Conservation (phyloP, 2,113 vertebrate genomes). For the Hirundichthys speculiger region DNA sequence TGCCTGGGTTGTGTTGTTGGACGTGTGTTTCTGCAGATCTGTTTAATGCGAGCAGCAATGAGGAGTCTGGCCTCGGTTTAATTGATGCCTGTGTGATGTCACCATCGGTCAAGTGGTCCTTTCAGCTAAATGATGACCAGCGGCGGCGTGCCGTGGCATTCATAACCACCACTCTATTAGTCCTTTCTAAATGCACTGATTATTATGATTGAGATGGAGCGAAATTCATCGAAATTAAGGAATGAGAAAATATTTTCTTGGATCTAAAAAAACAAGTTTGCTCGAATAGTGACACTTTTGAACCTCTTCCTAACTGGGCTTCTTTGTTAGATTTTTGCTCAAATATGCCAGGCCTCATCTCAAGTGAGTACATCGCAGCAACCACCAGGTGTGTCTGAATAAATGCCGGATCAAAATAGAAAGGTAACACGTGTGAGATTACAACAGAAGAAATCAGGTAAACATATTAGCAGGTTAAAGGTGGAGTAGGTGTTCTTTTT, state of each 20-base stretch:
- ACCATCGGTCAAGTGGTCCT: conserved; percentile 68
- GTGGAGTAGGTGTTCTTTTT: too few relatives aligned
- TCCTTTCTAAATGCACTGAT: conserved; percentile 41
- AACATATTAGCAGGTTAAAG: too few relatives aligned
- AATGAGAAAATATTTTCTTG: neutral
- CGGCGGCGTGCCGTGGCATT: conserved; percentile 23
- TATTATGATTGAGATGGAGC: conserved; percentile 25
- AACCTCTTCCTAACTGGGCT: too few relatives aligned
- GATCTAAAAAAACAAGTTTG: neutral
- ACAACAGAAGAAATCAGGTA: too few relatives aligned
- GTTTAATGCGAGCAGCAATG: neutral
- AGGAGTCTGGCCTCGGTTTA: conserved; percentile 40
- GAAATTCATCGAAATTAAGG: conserved; percentile 5
- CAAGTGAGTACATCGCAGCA: too few relatives aligned
- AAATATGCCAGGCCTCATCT: too few relatives aligned
- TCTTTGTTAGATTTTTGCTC: too few relatives aligned
- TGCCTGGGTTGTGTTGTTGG: conserved; percentile 2
- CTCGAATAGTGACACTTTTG: too few relatives aligned
- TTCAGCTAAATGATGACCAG: conserved; percentile 52
- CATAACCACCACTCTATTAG: conserved; percentile 58
- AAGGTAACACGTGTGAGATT: too few relatives aligned
- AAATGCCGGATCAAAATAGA: too few relatives aligned
- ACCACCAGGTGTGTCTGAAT: too few relatives aligned
- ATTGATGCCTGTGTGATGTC: conserved; percentile 53
- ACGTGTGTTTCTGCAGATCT: neutral